Evolutionary conservation across 2,888 invertebrate genomes (phyloP).

Genomic region (Rhingia campestris): DNA sequence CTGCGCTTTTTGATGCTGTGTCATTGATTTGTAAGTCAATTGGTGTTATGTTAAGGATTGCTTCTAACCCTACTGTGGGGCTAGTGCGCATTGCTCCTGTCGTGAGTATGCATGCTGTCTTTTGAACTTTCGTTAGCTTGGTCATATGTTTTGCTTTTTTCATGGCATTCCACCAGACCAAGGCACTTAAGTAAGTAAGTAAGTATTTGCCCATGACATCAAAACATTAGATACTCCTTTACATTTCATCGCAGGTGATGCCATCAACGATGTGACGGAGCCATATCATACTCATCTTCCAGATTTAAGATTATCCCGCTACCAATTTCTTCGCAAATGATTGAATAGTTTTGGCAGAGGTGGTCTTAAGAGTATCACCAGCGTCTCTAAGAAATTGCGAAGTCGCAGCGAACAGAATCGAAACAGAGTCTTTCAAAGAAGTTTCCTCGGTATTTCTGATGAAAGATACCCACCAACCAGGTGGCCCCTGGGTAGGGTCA

Average conservation of each 20-base stretch:
- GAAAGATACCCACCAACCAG: background rate
- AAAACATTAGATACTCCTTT: background rate
- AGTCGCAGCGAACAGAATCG: background rate
- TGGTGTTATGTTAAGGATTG: no score
- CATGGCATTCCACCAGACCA: no score
- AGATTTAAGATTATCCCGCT: conserved; percentile 1
- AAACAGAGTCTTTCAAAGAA: background rate
- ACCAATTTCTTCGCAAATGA: background rate
- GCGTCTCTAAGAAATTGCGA: background rate
- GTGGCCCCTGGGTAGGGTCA: no score
- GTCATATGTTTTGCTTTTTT: no score
- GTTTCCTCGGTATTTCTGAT: background rate
- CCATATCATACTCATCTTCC: background rate
- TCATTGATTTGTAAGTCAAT: no score
- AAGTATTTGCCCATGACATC: no score
- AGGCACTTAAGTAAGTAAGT: no score
- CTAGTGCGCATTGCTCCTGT: no score
- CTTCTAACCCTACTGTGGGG: no score
- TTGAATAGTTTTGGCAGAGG: background rate
- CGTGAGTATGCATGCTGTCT: no score
- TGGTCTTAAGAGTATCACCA: background rate
- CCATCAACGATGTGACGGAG: background rate
- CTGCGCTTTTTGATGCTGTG: no score
- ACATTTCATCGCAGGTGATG: background rate
- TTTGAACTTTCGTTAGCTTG: no score